Evolutionary conservation across 1,140 invertebrate genomes (phyloP).

Genomic region (Fopius arisanus): DNA sequence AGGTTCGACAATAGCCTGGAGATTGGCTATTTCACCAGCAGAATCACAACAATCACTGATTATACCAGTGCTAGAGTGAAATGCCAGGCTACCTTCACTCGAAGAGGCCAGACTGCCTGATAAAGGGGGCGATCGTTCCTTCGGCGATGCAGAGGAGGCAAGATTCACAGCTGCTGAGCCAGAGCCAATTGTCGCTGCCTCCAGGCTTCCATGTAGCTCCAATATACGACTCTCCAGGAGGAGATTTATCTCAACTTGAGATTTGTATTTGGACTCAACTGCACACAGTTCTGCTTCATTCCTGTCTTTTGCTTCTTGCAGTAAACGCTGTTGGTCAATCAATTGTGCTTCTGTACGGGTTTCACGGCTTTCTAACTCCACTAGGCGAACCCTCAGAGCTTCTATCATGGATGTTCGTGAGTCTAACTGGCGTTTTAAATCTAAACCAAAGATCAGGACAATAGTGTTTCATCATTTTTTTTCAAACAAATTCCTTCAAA

Average conservation of each 20-base stretch:
- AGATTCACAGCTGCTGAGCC: constrained; percentile 44
- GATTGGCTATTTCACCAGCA: constrained; percentile 59
- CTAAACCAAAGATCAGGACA: constrained; percentile 36
- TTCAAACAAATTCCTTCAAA: too few species aligned
- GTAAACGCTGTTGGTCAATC: constrained; percentile 62
- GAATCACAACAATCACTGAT: constrained; percentile 61
- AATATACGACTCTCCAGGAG: constrained; percentile 74
- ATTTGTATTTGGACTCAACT: constrained; percentile 76
- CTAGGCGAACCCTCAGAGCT: constrained; percentile 53
- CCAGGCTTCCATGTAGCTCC: constrained; percentile 68
- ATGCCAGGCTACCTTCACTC: constrained; percentile 60
- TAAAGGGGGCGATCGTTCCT: constrained; percentile 59
- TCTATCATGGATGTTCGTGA: constrained; percentile 58
- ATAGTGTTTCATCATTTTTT: too few species aligned
- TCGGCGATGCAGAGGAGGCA: constrained; percentile 58
- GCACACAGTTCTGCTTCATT: constrained; percentile 67
- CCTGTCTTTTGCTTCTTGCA: constrained; percentile 64
- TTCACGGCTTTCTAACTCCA: constrained; percentile 63
- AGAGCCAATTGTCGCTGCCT: constrained; percentile 46
- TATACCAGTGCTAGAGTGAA: constrained; percentile 53
- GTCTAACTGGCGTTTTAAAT: constrained; percentile 59
- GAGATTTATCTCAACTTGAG: constrained; percentile 73
- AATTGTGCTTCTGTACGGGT: constrained; percentile 61
- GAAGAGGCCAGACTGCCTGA: constrained; percentile 62
- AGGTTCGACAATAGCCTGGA: constrained; percentile 61